Conservation (phyloP, 2,888 invertebrate genomes). For the Acronicta leporina region DNA sequence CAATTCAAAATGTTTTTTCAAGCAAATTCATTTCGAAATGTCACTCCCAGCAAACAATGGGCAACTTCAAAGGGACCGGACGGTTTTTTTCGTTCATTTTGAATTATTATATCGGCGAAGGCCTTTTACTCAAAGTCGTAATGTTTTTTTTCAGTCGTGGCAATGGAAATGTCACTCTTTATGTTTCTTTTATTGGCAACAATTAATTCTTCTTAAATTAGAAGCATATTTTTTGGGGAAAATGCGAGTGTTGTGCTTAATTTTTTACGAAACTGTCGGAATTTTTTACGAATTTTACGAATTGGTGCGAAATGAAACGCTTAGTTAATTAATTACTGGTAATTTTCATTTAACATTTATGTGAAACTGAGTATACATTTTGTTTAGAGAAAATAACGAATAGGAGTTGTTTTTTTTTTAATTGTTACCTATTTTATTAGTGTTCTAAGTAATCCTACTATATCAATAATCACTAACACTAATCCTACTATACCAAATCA, state of each 20-base stretch:
- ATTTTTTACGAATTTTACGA: background rate
- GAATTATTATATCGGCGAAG: conserved; percentile 47
- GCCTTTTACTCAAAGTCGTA: conserved; percentile 44
- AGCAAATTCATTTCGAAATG: conserved; percentile 52
- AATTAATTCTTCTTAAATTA: conserved; percentile 34
- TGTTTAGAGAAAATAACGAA: no score
- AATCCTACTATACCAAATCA: no score
- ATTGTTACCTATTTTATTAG: no score
- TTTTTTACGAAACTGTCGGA: background rate
- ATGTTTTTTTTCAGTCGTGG: conserved; percentile 50
- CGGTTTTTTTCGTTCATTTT: conserved; percentile 44
- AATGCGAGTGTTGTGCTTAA: background rate
- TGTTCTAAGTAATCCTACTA: no score
- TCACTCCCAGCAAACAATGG: conserved; percentile 51
- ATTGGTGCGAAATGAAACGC: no score
- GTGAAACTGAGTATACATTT: no score
- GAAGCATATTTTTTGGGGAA: conserved; percentile 1
- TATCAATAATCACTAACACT: no score
- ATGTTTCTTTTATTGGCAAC: conserved; percentile 43
- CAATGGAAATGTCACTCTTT: conserved; percentile 59
- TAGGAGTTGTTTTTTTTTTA: no score
- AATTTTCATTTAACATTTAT: no score
- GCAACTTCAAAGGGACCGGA: conserved; percentile 50
- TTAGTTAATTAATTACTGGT: background rate
- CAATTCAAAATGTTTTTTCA: conserved; percentile 16